Evolutionary conservation across 2,888 invertebrate genomes (phyloP), one percentile per base, ranked within the genome.

Genomic region (Mechanitis mazaeus): DNA sequence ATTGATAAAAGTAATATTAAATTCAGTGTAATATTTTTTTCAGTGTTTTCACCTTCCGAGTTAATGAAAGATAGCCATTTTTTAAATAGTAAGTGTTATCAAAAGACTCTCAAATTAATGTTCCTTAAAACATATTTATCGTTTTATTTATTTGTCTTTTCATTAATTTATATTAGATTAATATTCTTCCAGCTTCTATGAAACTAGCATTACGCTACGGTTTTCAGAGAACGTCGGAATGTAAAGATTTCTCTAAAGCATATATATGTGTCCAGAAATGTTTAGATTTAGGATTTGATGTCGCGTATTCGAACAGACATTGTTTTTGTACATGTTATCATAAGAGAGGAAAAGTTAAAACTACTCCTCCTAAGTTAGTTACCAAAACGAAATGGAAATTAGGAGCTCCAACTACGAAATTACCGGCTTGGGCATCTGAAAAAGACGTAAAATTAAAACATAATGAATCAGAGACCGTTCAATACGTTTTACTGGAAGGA

Each of bases 251-350:
- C 54, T 68, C 77, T 56, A 77, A 75, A 68, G 73, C 81, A 3
- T 87, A 75, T 69, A 9, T 79, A 5, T 88, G 87, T 63, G 69
- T 87, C 42, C 75, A 76, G 66, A 80, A 76, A 71, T 88, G 88
- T 70, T 66, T 81, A 56, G 77, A 80, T 68, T 59, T 71, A 9
- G 72, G 74, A 28, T 87, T 70, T 57, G 80, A 85, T 45, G 69
- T 84, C 1, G 87, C 87, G 9, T 59, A 75, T 50, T 67, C 85
- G 2, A 75, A 86, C 64, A 80, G 75, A 72, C 56, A 77, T 20
- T 88, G 87, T 62, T 53, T 54, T 5, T 88, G 87, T 61, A 78
- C 72, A 11, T 88, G 87, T 72, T 77, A 70, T 33, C 62, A 67
- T 54, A 78, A 81, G n/a, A 69, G 59, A 38, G 67, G 71, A 2